Evolutionary conservation across 2,797 vertebrate genomes (phyloP), one percentile per base, ranked within the genome.

Genomic region (Ciconia nigra): DNA sequence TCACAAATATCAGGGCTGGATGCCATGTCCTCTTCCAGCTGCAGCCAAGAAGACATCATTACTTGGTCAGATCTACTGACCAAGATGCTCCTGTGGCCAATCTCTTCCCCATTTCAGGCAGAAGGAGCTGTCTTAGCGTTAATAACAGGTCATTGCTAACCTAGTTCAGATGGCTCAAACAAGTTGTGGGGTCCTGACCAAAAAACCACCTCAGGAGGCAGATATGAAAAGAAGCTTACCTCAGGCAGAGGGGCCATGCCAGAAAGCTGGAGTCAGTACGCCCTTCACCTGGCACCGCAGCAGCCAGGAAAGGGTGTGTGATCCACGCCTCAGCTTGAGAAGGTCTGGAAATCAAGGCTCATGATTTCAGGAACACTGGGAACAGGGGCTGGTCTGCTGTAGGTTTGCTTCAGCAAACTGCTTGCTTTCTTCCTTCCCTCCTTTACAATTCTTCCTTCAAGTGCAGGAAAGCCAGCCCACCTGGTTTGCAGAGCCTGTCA

Each of bases 401-500:
- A 59, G 35, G 35, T 37, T 26, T 59, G 26, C n/a, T 66, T 66
- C 5, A 1, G 10, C 42, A 76, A 82, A 84, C 16, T 28, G 21
- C 51, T 59, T 84, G 15, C 42, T 85, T 72, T 22, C 63, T 66
- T 85, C 24, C 11, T 81, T 90, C 33, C 37, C 18, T 73, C 37
- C 58, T 69, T 72, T 65, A 39, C 10, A 57, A 18, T 62, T 79
- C 59, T 80, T 52, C 18, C 35, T 72, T 70, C 0, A 0, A 66
- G 29, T 33, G 26, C 13, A 73, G 31, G 52, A 70, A 89, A 78
- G 29, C 52, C 71, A 85, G 42, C 74, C 71, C 72, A 74, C 82
- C 71, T 77, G 78, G 37, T 74, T 92, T 86, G 63, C 57, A 85
- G 69, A 66, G n/a, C n/a, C 55, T 83, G 74, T 87, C 78, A 87